Evolutionary conservation across 1,140 invertebrate species (phyloP), one percentile per base, ranked within the genome.

Genomic region (Scaptomyza hsui): DNA sequence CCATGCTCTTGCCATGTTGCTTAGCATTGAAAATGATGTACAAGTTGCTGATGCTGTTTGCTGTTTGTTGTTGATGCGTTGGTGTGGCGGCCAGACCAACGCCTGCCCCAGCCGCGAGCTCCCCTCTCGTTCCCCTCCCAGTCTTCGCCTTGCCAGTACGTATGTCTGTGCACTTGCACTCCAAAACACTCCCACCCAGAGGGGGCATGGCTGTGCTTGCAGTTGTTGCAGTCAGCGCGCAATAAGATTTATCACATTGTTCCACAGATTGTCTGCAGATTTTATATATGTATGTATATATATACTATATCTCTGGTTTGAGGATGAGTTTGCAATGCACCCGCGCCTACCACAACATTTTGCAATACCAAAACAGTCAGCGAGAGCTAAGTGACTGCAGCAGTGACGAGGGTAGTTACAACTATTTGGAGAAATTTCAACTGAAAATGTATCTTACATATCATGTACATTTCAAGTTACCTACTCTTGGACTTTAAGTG

Each of bases 211-310:
- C 69, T 60, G 26, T 9, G 26, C n/a, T 29, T 29, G 75, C 62
- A 75, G 61, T 75, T 64, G 61, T 72, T 64, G 78, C 71, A 72
- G 57, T 78, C 68, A 53, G 61, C 60, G 70, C 64, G 26, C 56
- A 75, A 78, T 73, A 88, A 88, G 82, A 88, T 88, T 88, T 88
- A 88, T 88, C 82, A 88, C 82, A 88, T 88, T 88, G 82, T 88
- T 88, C 82, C 82, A 88, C 82, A 88, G 82, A 88, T 88, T 88
- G 82, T 88, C 82, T 88, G 78, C 82, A 88, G 82, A 88, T 88
- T 71, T 69, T 72, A 63, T 79, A 73, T 74, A 75, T 70, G 63
- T 32, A 60, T 35, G 32, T 47, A 62, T 39, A 49, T 26, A 53
- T 41, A 51, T 16, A 53, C 16, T 13, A 21, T 56, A 29, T 51